Conservation (phyloP, 2,113 vertebrate species). For the Rhynchomys soricoides region DNA sequence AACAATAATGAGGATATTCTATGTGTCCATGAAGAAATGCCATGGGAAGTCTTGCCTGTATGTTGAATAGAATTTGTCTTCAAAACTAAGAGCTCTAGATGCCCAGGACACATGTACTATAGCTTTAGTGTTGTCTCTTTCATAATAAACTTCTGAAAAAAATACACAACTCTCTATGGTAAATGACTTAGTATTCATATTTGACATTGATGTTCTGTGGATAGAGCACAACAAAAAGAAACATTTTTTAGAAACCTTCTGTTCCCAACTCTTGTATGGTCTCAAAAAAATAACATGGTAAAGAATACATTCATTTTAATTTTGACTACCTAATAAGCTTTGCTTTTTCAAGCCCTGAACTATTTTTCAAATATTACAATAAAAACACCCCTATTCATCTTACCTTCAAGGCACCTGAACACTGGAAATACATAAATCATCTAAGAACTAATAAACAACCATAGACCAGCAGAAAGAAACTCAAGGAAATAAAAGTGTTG, state of each 20-base stretch:
- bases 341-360: slow-evolving; percentile 71
- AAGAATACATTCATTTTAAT: slow-evolving; percentile 79
- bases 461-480: slow-evolving; percentile 58
- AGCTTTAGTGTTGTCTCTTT: not conserved
- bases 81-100: not conserved
- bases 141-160: not conserved
- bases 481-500: slow-evolving; percentile 48
- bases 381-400: slow-evolving; percentile 76
- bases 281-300: slow-evolving; percentile 32
- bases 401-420: slow-evolving; percentile 65
- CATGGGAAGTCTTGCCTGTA: not conserved
- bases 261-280: slow-evolving; percentile 30
- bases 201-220: not conserved
- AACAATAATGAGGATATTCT: not conserved
- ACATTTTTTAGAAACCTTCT: slow-evolving; percentile 52
- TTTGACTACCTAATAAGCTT: slow-evolving; percentile 73
- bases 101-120: not conserved
- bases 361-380: slow-evolving; percentile 80
- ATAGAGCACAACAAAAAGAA: slow-evolving; percentile 19
- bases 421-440: slow-evolving; percentile 79
- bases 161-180: not conserved
- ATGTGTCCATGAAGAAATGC: not conserved
- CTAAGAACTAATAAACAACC: slow-evolving; percentile 72
- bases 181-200: slow-evolving; percentile 42
- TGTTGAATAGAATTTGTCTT: not conserved